Evolutionary conservation across 2,113 vertebrate genomes (phyloP).

Genomic region (pig (Sus scrofa)): T2T-Sscrofa CM000819.6:66775001-66775500

Average conservation of each 20-base stretch:
- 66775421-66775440: neutral
- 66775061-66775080: neutral
- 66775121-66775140: neutral
- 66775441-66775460: neutral
- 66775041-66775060: neutral
- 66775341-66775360: neutral
- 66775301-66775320: neutral
- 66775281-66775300: neutral
- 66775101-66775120: neutral
- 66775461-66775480: neutral
- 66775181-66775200: neutral
- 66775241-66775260: neutral
- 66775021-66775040: neutral
- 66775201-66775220: constrained; percentile 4
- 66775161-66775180: neutral
- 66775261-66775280: neutral
- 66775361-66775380: neutral
- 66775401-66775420: neutral
- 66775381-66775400: neutral
- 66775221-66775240: neutral
- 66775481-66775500: neutral
- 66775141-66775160: neutral
- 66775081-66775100: neutral
- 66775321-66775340: neutral
- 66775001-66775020: neutral